A percentile compares a stretch with the other conserved stretches of the same genome.
phyloP scores from a whole-genome alignment of 2,113 vertebrate species.

The Melanotaenia duboulayi region DNA sequence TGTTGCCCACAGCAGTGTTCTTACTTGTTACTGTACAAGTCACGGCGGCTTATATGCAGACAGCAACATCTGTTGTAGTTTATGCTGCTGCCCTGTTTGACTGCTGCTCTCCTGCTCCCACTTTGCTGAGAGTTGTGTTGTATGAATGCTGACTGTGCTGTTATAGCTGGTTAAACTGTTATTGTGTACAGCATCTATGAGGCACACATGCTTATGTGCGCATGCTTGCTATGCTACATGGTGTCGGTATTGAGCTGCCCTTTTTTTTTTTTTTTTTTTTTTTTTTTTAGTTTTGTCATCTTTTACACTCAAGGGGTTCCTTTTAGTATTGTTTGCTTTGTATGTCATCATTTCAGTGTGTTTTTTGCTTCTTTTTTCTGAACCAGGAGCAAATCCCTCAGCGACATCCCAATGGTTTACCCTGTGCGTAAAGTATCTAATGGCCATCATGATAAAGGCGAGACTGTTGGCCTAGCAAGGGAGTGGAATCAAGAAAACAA shows the following conservation, averaged over 20 bases:
- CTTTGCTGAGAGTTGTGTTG: slow-evolving; percentile 49
- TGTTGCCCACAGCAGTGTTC: slow-evolving; percentile 46
- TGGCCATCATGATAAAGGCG: slow-evolving; percentile 18
- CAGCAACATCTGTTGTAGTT: slow-evolving; percentile 55
- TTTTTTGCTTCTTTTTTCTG: slow-evolving; percentile 28
- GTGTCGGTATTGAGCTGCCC: neutral
- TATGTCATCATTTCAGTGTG: slow-evolving; percentile 17
- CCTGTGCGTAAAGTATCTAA: slow-evolving; percentile 58
- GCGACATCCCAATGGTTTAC: slow-evolving; percentile 87
- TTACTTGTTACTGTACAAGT: slow-evolving; percentile 49
- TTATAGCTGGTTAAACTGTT: slow-evolving; percentile 8
- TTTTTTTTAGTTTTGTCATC: neutral
- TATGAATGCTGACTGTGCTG: slow-evolving; percentile 50
- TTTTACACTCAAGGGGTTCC: neutral
- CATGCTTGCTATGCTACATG: slow-evolving; percentile 12
- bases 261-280: neutral
- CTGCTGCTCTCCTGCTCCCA: slow-evolving; percentile 37
- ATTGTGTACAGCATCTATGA: neutral
- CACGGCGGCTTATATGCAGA: slow-evolving; percentile 50
- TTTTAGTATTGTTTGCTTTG: neutral
- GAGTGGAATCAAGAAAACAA: slow-evolving; percentile 80
- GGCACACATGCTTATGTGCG: neutral
- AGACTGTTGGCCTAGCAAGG: neutral
- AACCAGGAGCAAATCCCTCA: slow-evolving; percentile 94
- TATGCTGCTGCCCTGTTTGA: slow-evolving; percentile 39